phyloP scores from a whole-genome alignment of 2,113 vertebrate species.

The Poecilia latipinna region DNA sequence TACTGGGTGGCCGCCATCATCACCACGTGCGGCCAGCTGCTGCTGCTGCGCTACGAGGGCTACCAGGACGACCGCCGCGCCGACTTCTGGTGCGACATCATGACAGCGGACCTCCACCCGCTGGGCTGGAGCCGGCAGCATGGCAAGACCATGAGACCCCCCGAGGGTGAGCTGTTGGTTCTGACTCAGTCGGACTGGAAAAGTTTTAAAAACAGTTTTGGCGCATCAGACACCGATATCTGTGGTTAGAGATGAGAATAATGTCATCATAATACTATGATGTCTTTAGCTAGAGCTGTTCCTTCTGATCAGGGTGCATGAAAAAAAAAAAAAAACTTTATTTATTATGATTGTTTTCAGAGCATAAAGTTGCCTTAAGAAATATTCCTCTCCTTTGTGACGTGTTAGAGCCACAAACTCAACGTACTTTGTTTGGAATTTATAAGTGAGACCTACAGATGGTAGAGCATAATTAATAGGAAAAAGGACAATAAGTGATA shows the following conservation, averaged over 20 bases:
- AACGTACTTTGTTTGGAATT: too few relatives aligned
- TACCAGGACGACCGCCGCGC: slow-evolving; percentile 93
- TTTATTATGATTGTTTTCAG: neutral
- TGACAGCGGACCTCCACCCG: slow-evolving; percentile 91
- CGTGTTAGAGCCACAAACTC: too few relatives aligned
- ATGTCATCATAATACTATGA: neutral
- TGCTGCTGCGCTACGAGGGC: slow-evolving; percentile 93
- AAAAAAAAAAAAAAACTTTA: neutral
- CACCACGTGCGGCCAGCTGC: slow-evolving; percentile 94
- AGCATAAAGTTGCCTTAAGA: neutral
- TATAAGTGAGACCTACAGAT: too few relatives aligned
- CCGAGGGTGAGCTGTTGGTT: slow-evolving; percentile 86
- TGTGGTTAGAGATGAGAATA: neutral
- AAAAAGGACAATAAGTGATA: too few relatives aligned
- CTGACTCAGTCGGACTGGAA: neutral
- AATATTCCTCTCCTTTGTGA: neutral
- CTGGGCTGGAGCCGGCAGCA: slow-evolving; percentile 95
- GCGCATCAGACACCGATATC: too few relatives aligned
- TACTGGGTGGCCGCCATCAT: slow-evolving; percentile 97
- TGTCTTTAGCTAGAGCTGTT: neutral
- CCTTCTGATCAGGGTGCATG: neutral
- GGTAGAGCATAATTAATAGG: too few relatives aligned
- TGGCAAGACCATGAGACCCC: slow-evolving; percentile 88
- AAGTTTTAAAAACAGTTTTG: neutral
- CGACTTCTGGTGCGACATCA: slow-evolving; percentile 97